phyloP scores from a whole-genome alignment of 2,888 invertebrate species.

The Limnephilus marmoratus region DNA sequence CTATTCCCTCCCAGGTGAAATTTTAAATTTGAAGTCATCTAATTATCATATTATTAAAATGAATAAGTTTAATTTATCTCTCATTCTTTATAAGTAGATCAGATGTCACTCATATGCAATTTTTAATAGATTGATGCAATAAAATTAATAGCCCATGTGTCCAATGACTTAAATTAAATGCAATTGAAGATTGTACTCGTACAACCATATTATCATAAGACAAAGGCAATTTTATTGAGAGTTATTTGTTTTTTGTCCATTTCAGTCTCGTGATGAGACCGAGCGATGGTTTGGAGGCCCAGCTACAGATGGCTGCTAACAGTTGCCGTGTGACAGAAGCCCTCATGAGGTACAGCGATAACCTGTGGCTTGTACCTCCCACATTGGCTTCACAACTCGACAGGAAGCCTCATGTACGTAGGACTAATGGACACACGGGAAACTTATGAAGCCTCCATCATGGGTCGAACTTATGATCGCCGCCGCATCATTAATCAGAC shows the following conservation, averaged over 20 bases:
- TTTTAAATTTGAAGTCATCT: constrained; percentile 63
- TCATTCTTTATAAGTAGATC: background rate
- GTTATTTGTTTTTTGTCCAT: background rate
- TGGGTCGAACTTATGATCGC: background rate
- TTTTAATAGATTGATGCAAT: background rate
- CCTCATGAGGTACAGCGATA: constrained; percentile 86
- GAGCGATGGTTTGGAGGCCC: constrained; percentile 81
- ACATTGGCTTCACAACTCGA: constrained; percentile 73
- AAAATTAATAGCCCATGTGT: background rate
- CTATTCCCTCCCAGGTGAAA: constrained; percentile 88
- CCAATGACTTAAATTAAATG: background rate
- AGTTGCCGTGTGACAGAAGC: constrained; percentile 92
- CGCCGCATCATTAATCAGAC: background rate
- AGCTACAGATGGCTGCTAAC: constrained; percentile 90
- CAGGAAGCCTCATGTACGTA: constrained; percentile 62
- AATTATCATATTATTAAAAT: background rate
- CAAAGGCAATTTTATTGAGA: background rate
- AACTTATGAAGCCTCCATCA: constrained; percentile 46
- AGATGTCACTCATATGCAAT: background rate
- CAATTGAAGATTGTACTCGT: background rate
- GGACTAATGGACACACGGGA: constrained; percentile 55
- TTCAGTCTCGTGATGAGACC: constrained; percentile 78
- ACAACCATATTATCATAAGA: background rate
- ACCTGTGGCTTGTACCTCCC: constrained; percentile 88
- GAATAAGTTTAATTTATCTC: constrained; percentile 52